Evolutionary conservation across 2,888 invertebrate species (phyloP).

Genomic region (Diaperis boleti): DNA sequence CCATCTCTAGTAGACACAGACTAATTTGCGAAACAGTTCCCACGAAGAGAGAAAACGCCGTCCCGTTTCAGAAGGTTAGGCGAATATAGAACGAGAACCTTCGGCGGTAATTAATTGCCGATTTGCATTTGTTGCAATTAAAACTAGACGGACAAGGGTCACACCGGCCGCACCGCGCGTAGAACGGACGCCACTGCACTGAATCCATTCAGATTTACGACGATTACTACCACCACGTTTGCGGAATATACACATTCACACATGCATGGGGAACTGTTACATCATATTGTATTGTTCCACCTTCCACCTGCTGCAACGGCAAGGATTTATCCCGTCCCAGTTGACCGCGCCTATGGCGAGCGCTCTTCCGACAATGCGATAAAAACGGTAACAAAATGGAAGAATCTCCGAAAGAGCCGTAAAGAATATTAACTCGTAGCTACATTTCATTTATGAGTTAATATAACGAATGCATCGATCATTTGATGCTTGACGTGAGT

Average conservation of each 20-base stretch:
- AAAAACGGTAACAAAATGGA: too few relatives aligned
- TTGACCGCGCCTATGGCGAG: constrained; percentile 52
- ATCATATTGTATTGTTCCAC: constrained; percentile 54
- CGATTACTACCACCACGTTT: constrained; percentile 27
- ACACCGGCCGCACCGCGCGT: not conserved
- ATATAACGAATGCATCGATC: too few relatives aligned
- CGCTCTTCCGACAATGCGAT: too few relatives aligned
- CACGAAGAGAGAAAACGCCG: constrained; percentile 3
- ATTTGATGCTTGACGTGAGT: too few relatives aligned
- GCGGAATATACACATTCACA: constrained; percentile 32
- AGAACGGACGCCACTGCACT: constrained; percentile 21
- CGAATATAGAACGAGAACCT: constrained; percentile 15
- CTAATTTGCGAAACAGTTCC: too few relatives aligned
- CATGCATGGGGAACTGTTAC: constrained; percentile 37
- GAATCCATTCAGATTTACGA: constrained; percentile 26
- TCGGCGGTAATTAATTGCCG: constrained; percentile 18
- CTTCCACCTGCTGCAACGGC: constrained; percentile 58
- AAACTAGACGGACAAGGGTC: not conserved
- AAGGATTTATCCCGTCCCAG: constrained; percentile 55
- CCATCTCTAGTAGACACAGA: too few relatives aligned
- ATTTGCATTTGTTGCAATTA: constrained; percentile 16
- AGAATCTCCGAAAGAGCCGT: too few relatives aligned
- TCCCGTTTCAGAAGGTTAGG: constrained; percentile 12
- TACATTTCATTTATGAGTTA: too few relatives aligned
- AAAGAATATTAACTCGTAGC: too few relatives aligned